Evolutionary conservation across 1,140 invertebrate genomes (phyloP).

Genomic region (Drosophila auraria): DNA sequence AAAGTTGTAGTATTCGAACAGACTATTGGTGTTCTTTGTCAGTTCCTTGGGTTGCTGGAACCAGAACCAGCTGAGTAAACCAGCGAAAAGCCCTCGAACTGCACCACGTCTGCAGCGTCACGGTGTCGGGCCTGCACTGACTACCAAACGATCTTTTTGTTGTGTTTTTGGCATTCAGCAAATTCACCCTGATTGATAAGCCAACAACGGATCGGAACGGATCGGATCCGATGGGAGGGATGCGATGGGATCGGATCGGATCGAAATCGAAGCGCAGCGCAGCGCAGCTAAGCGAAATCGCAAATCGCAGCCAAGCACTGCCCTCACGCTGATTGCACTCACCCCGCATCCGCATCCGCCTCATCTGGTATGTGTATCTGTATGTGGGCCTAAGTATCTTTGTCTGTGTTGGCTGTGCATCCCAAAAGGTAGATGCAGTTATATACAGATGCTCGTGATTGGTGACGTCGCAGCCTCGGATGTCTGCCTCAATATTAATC

Average conservation of each 20-base stretch:
- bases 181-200: constrained; percentile 78
- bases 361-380: constrained; percentile 30
- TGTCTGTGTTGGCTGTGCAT: constrained; percentile 51
- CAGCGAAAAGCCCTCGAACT: constrained; percentile 44
- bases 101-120: constrained; percentile 75
- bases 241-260: constrained; percentile 35
- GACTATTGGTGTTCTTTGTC: not conserved
- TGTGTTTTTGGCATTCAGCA: constrained; percentile 74
- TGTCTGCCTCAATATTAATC: constrained; percentile 46
- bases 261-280: constrained; percentile 61
- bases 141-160: constrained; percentile 55
- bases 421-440: constrained; percentile 67
- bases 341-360: constrained; percentile 44
- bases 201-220: constrained; percentile 46
- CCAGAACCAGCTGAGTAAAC: not conserved
- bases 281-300: constrained; percentile 51
- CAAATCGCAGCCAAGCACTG: constrained; percentile 59
- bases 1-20: constrained; percentile 5
- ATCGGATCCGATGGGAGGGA: constrained; percentile 34
- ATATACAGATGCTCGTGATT: constrained; percentile 72
- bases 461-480: constrained; percentile 50
- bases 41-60: not conserved
- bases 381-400: constrained; percentile 19
- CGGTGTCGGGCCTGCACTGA: constrained; percentile 74
- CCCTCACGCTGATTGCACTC: constrained; percentile 67